phyloP scores from a whole-genome alignment of 2,797 vertebrate species.

The Varecia variegata region DNA sequence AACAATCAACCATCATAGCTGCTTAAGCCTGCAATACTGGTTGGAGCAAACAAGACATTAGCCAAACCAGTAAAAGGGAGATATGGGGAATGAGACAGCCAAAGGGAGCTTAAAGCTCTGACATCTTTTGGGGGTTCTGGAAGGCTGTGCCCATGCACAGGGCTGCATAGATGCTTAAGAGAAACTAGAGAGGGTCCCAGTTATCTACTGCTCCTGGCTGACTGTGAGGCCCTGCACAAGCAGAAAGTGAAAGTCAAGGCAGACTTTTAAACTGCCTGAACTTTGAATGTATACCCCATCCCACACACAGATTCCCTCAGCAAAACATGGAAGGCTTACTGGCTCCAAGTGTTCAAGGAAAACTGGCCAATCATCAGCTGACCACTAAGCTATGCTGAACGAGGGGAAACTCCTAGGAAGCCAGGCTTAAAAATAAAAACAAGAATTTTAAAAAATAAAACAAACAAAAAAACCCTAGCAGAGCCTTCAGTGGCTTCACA shows the following conservation, averaged over 20 bases:
- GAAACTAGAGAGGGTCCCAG: background rate
- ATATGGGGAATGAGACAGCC: background rate
- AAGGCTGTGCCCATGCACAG: background rate
- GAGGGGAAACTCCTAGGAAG: background rate
- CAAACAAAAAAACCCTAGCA: background rate
- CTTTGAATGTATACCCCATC: background rate
- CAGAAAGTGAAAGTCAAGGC: background rate
- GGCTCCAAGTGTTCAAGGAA: background rate
- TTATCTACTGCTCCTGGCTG: background rate
- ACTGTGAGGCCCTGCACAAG: background rate
- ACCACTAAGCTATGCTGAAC: background rate
- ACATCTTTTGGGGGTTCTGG: background rate
- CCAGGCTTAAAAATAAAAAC: background rate
- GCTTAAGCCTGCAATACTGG: background rate
- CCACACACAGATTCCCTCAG: background rate
- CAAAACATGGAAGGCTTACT: background rate
- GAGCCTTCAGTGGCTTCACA: background rate
- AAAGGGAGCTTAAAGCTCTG: slow-evolving; percentile 6
- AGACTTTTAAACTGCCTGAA: background rate
- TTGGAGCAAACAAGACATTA: slow-evolving; percentile 33
- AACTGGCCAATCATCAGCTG: background rate
- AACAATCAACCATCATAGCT: slow-evolving; percentile 35
- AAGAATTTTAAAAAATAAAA: background rate
- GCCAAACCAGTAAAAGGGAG: slow-evolving; percentile 8
- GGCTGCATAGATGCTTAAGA: background rate